phyloP scores from a whole-genome alignment of 2,888 invertebrate genomes.

The Leucophenga maculata region DNA sequence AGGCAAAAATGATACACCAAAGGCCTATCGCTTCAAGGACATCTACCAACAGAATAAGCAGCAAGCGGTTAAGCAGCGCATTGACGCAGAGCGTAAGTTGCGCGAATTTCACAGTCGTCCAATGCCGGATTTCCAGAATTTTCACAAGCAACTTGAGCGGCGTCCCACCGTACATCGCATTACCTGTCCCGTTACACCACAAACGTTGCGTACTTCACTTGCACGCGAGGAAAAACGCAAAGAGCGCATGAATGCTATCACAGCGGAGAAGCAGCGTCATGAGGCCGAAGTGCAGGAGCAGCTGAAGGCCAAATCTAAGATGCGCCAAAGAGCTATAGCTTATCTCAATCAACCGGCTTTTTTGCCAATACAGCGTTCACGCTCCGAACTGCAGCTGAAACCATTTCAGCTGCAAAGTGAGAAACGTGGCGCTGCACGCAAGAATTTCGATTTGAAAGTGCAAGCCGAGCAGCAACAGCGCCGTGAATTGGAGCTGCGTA shows the following conservation, averaged over 20 bases:
- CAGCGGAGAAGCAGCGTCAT: neutral
- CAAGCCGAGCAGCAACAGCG: conserved; percentile 40
- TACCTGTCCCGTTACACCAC: conserved; percentile 50
- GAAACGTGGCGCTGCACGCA: conserved; percentile 49
- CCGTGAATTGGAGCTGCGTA: conserved; percentile 32
- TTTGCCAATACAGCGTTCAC: conserved; percentile 8
- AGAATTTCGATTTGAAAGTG: conserved; percentile 41
- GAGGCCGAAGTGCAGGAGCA: neutral
- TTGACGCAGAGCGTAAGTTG: conserved; percentile 40
- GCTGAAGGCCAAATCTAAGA: neutral
- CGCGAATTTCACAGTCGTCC: conserved; percentile 58
- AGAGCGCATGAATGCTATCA: conserved; percentile 14
- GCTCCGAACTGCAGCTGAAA: conserved; percentile 24
- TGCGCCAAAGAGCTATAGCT: neutral
- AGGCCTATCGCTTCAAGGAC: conserved; percentile 53
- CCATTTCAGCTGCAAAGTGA: conserved; percentile 49
- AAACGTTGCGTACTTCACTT: conserved; percentile 48
- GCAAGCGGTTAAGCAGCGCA: conserved; percentile 17
- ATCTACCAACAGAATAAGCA: conserved; percentile 49
- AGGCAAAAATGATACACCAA: conserved; percentile 16
- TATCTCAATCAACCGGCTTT: neutral
- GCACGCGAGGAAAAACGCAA: conserved; percentile 40
- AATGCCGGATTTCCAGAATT: conserved; percentile 52
- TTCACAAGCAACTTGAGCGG: conserved; percentile 39
- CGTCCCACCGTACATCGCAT: conserved; percentile 39